phyloP scores from a whole-genome alignment of 92 coral and sea anemone genomes.

The Umimayanthus chanpuru region DNA sequence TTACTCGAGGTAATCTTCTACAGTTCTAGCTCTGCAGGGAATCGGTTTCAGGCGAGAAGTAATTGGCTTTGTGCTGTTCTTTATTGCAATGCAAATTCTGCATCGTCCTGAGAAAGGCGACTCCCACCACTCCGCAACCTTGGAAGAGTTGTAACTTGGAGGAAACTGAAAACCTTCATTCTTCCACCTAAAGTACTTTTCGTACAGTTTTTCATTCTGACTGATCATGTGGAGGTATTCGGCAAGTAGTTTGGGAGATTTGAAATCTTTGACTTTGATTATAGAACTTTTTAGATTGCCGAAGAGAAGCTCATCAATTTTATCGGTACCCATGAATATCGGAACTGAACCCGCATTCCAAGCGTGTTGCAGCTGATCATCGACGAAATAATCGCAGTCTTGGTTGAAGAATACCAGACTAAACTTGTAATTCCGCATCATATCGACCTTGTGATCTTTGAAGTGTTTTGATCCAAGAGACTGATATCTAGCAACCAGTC shows the following conservation, averaged over 20 bases:
- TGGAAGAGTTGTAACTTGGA: constrained; percentile 13
- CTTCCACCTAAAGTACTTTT: constrained; percentile 59
- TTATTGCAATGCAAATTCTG: constrained; percentile 8
- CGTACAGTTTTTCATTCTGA: constrained; percentile 48
- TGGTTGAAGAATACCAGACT: constrained; percentile 62
- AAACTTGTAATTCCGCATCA: constrained; percentile 54
- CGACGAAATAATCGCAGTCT: constrained; percentile 61
- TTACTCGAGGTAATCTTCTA: not conserved
- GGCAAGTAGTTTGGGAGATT: constrained; percentile 51
- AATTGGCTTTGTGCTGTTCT: not conserved
- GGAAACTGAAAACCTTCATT: constrained; percentile 50
- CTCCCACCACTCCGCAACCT: constrained; percentile 42
- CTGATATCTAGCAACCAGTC: constrained; percentile 37
- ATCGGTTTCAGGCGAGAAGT: constrained; percentile 8
- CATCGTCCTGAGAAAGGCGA: constrained; percentile 34
- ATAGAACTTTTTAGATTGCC: constrained; percentile 56
- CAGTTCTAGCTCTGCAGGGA: not conserved
- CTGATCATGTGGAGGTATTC: constrained; percentile 51
- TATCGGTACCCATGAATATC: constrained; percentile 57
- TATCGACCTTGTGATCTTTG: constrained; percentile 33
- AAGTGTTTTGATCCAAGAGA: constrained; percentile 28
- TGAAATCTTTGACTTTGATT: constrained; percentile 61
- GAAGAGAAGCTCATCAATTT: constrained; percentile 50
- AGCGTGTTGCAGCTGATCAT: constrained; percentile 60
- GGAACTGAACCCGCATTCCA: constrained; percentile 59